phyloP scores from a whole-genome alignment of 2,797 vertebrate genomes.

The Ptychobarbus kaznakovi region DNA sequence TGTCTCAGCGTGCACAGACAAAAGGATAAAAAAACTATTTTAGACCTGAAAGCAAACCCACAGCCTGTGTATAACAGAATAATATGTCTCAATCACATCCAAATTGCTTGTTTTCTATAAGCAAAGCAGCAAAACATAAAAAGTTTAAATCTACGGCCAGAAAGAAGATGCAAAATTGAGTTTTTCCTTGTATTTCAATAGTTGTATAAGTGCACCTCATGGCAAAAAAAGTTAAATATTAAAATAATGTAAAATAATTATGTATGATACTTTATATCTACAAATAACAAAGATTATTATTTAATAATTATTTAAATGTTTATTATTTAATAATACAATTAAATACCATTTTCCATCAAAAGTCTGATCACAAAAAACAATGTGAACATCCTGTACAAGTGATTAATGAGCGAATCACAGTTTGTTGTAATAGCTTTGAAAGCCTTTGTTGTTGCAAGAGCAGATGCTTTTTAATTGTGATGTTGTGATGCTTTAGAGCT shows the following conservation, averaged over 20 bases:
- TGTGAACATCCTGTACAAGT: constrained; percentile 25
- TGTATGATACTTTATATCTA: neutral
- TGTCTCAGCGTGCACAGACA: neutral
- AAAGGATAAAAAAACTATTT: neutral
- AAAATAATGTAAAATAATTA: no score
- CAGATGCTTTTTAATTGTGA: constrained; percentile 54
- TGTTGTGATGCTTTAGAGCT: constrained; percentile 39
- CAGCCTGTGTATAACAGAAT: neutral
- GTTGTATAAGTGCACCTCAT: neutral
- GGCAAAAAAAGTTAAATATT: neutral
- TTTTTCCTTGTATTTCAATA: neutral
- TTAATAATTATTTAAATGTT: no score
- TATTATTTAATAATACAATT: no score
- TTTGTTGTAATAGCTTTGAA: constrained; percentile 42
- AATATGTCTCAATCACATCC: neutral
- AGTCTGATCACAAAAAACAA: constrained; percentile 14
- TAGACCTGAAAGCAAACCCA: no score
- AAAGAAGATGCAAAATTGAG: neutral
- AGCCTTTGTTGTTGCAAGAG: constrained; percentile 47
- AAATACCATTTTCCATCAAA: neutral
- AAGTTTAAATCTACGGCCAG: neutral
- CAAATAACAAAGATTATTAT: neutral
- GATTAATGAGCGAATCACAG: constrained; percentile 48
- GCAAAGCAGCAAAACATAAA: neutral
- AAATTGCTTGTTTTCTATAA: neutral